phyloP scores from a whole-genome alignment of 2,888 invertebrate species.

The Temnothorax ravouxi region DNA sequence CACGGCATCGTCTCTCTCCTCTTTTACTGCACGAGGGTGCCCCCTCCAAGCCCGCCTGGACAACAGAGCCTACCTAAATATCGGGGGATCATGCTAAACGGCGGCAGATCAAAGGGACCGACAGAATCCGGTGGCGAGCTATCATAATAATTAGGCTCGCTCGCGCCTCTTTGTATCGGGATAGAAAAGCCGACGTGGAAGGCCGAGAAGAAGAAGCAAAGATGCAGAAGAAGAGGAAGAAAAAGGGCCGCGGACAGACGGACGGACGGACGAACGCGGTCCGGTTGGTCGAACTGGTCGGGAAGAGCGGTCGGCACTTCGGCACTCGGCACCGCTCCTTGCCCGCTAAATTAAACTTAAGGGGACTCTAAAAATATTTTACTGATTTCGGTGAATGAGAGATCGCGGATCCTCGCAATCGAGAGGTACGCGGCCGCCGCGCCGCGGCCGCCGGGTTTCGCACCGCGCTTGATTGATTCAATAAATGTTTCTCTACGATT shows the following conservation, averaged over 20 bases:
- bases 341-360: slow-evolving; percentile 81
- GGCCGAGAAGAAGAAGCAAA: slow-evolving; percentile 65
- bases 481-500: slow-evolving; percentile 42
- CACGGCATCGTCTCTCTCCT: slow-evolving; percentile 33
- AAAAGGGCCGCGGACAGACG: slow-evolving; percentile 65
- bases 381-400: slow-evolving; percentile 78
- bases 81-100: slow-evolving; percentile 86
- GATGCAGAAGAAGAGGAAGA: slow-evolving; percentile 67
- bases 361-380: slow-evolving; percentile 83
- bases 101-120: slow-evolving; percentile 85
- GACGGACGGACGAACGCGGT: slow-evolving; percentile 58
- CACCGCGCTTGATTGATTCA: slow-evolving; percentile 25
- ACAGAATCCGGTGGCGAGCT: slow-evolving; percentile 86
- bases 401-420: slow-evolving; percentile 69
- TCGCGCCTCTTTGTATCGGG: slow-evolving; percentile 86
- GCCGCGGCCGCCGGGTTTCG: slow-evolving; percentile 11
- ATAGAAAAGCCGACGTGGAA: slow-evolving; percentile 84
- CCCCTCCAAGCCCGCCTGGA: slow-evolving; percentile 67
- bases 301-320: slow-evolving; percentile 35
- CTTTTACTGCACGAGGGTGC: slow-evolving; percentile 59
- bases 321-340: slow-evolving; percentile 37
- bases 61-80: slow-evolving; percentile 82
- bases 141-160: slow-evolving; percentile 86
- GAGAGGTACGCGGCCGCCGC: slow-evolving; percentile 41
- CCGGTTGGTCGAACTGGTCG: slow-evolving; percentile 60